Conservation (phyloP, 2,888 invertebrate genomes). For the Phragmatobia fuliginosa region DNA sequence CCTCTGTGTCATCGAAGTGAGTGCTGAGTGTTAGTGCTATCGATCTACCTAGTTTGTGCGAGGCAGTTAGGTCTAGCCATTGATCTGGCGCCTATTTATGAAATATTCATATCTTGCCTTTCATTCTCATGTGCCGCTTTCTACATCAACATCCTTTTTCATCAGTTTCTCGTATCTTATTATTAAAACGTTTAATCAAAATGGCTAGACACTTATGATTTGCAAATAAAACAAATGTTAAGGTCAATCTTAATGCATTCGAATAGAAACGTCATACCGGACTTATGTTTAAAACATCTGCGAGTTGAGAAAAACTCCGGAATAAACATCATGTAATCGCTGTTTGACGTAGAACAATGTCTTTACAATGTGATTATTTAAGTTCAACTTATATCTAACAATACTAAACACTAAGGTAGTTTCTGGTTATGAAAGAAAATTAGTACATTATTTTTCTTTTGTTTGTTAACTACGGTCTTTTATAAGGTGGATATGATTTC, state of each 20-base stretch:
- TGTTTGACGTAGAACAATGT: not conserved
- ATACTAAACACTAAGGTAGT: not conserved
- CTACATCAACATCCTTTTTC: not conserved
- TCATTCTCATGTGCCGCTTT: not conserved
- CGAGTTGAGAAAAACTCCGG: not conserved
- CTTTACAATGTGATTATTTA: too few relatives aligned
- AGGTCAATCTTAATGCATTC: not conserved
- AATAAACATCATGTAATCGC: not conserved
- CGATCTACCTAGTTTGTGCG: not conserved
- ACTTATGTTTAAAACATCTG: not conserved
- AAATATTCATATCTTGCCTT: not conserved
- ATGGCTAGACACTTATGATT: not conserved
- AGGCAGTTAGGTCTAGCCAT: not conserved
- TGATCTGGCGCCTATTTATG: not conserved
- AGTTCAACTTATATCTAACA: not conserved
- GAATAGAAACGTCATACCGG: slow-evolving; percentile 1
- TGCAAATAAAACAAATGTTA: not conserved
- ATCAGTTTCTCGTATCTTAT: not conserved
- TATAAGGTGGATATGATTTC: not conserved
- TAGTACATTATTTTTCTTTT: not conserved
- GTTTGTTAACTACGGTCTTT: not conserved
- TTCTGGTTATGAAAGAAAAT: not conserved
- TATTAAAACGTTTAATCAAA: not conserved
- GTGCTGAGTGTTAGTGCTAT: not conserved
- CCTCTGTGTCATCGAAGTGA: not conserved